Evolutionary conservation across 1,140 invertebrate genomes (phyloP).

Genomic region (Metopolophium dirhodum): DNA sequence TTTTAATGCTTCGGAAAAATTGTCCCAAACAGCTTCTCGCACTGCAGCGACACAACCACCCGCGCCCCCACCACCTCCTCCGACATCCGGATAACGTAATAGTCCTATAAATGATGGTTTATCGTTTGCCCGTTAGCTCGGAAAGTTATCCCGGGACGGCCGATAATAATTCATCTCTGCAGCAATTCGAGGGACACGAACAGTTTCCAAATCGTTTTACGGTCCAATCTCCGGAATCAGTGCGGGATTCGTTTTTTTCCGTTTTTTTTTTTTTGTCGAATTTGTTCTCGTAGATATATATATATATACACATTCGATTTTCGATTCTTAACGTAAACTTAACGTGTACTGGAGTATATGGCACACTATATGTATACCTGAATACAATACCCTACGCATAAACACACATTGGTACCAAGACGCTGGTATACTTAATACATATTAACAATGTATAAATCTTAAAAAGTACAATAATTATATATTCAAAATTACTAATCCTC

Average conservation of each 20-base stretch:
- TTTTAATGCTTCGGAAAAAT: conserved; percentile 56
- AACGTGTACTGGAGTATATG: neutral
- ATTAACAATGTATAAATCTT: neutral
- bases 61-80: neutral
- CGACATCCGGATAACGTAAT: conserved; percentile 18
- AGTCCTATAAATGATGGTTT: conserved; percentile 42
- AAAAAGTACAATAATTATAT: neutral
- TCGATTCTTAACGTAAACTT: neutral
- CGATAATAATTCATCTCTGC: conserved; percentile 19
- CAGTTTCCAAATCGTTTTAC: neutral
- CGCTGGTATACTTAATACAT: neutral
- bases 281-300: neutral
- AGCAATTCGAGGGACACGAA: neutral
- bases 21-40: conserved; percentile 41
- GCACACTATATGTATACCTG: neutral
- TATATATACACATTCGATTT: neutral
- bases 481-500: neutral
- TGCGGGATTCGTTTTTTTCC: neutral
- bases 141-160: conserved; percentile 24
- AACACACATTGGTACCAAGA: neutral
- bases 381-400: neutral
- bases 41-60: neutral
- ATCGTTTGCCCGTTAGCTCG: conserved; percentile 44
- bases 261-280: neutral
- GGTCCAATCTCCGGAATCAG: neutral